Evolutionary conservation across 2,797 vertebrate genomes (phyloP).

Genomic region (Enteromius viviparus): DNA sequence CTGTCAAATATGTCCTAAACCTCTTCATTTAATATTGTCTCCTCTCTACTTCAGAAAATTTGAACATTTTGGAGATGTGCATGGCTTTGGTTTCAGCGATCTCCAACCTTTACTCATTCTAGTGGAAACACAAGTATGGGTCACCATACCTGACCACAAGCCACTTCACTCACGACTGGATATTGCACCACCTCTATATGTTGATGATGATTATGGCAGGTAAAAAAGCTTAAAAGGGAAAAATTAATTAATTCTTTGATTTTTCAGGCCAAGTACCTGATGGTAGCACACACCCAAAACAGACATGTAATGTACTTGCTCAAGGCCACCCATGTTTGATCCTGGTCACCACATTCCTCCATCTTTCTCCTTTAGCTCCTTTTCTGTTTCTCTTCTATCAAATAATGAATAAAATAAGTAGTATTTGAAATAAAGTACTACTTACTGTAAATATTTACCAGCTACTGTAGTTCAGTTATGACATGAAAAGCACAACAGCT

Average conservation of each 20-base stretch:
- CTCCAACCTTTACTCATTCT: neutral
- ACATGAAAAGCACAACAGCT: neutral
- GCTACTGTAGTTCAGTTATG: too few species aligned
- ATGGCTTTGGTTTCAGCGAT: neutral
- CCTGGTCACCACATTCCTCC: too few species aligned
- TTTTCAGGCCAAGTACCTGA: neutral
- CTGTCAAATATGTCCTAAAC: neutral
- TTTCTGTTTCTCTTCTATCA: too few species aligned
- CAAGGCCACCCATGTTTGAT: too few species aligned
- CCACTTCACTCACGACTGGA: neutral
- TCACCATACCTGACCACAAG: too few species aligned
- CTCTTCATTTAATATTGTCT: neutral
- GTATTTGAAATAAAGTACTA: too few species aligned
- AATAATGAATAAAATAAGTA: too few species aligned
- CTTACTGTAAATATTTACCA: too few species aligned
- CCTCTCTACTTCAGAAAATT: neutral
- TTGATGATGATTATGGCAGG: neutral
- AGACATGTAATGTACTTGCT: neutral
- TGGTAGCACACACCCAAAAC: neutral
- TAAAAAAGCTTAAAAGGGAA: neutral
- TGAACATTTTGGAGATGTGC: neutral
- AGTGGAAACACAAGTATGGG: neutral
- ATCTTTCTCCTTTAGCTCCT: too few species aligned
- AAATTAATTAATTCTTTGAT: neutral
- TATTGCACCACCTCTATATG: neutral